Percentiles rank a stretch among this genome's conserved stretches.
These are phyloP conservation scores for Otolemur crassicaudatus DNA, from an alignment of 2,797 vertebrate species.

Conservation along the genomic window DNA sequence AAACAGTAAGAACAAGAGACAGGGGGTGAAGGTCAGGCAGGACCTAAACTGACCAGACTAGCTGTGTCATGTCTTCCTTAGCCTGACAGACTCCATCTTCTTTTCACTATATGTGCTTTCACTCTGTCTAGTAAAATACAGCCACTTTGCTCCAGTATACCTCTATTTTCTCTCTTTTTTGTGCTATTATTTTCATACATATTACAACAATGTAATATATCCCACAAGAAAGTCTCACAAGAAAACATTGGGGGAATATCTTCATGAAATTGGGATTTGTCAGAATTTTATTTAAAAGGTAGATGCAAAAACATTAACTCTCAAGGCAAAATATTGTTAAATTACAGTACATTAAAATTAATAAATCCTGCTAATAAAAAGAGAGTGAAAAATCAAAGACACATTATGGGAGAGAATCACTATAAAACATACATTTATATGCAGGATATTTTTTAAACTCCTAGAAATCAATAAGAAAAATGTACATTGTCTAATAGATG, in stretches of 20 bases:
- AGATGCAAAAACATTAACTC: background rate
- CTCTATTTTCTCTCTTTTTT: background rate
- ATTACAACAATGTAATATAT: background rate
- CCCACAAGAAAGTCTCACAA: too few species aligned
- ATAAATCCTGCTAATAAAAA: background rate
- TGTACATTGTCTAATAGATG: background rate
- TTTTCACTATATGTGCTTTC: too few species aligned
- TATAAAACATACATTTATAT: background rate
- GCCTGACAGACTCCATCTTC: too few species aligned
- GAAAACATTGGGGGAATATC: background rate
- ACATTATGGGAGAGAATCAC: background rate
- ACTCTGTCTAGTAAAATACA: background rate
- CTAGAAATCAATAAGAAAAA: background rate
- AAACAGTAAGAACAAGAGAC: too few species aligned
- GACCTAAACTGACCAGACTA: too few species aligned
- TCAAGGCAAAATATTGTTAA: background rate
- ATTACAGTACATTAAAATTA: background rate
- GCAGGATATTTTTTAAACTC: background rate
- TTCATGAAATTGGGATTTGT: background rate
- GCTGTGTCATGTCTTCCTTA: too few species aligned
- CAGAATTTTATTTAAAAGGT: background rate
- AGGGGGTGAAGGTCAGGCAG: too few species aligned
- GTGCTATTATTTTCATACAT: background rate
- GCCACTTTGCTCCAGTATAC: background rate
- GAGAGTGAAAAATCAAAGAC: background rate